Percentiles rank a stretch among this genome's conserved stretches.
Evolutionary conservation across 2,113 vertebrate genomes (phyloP).

Genomic region (Erinaceus europaeus): DNA sequence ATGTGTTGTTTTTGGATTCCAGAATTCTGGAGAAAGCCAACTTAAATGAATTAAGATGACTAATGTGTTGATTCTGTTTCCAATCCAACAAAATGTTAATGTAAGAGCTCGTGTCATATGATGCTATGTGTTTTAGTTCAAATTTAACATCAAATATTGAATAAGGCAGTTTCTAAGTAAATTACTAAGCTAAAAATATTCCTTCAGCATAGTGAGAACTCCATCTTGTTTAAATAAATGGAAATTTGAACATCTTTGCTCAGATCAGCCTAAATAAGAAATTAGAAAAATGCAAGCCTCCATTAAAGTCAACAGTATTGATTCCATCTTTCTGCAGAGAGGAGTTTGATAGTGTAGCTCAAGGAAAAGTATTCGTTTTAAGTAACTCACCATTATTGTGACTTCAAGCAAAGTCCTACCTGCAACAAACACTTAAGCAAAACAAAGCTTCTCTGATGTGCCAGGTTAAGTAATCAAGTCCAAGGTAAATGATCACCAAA

Average conservation of each 20-base stretch:
- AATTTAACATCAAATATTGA: conserved; percentile 66
- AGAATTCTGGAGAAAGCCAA: conserved; percentile 77
- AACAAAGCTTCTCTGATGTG: neutral
- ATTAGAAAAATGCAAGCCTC: conserved; percentile 49
- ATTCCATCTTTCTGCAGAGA: neutral
- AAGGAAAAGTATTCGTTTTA: neutral
- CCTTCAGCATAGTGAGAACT: conserved; percentile 45
- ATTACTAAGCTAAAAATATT: conserved; percentile 65
- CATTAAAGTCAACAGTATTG: neutral
- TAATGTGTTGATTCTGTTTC: conserved; percentile 79
- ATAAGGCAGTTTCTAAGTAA: conserved; percentile 60
- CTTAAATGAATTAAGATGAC: conserved; percentile 80
- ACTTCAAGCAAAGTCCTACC: neutral
- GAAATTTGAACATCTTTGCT: conserved; percentile 49
- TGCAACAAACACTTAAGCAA: neutral
- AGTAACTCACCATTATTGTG: neutral
- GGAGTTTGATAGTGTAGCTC: neutral
- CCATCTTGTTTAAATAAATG: conserved; percentile 63
- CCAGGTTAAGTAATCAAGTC: neutral
- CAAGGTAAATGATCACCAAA: neutral
- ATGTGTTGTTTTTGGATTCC: conserved; percentile 83
- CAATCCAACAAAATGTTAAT: conserved; percentile 76
- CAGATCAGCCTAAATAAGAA: conserved; percentile 40
- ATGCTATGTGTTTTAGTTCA: conserved; percentile 63
- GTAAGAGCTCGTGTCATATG: conserved; percentile 69